Conservation (phyloP, 2,113 vertebrate genomes). For the Rissa tridactyla region DNA sequence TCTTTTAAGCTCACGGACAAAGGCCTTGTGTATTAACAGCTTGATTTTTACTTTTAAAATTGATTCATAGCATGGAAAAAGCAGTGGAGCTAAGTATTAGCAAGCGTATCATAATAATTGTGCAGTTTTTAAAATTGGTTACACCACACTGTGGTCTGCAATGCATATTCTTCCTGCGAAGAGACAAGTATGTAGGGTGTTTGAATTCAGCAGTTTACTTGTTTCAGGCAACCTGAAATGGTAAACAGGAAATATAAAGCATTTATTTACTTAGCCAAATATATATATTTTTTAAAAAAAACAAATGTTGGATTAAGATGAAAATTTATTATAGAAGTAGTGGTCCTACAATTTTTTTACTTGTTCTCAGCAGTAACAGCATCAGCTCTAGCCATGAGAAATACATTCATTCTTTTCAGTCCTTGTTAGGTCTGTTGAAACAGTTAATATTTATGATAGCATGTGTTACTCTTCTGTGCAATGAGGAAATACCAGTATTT, state of each 20-base stretch:
- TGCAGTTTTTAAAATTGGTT: background rate
- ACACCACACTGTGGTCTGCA: background rate
- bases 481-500: background rate
- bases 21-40: background rate
- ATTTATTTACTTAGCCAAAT: background rate
- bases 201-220: background rate
- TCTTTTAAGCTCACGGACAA: background rate
- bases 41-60: background rate
- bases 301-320: background rate
- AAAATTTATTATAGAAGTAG: background rate
- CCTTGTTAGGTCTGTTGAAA: background rate
- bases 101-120: background rate
- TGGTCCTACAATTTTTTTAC: background rate
- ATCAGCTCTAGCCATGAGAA: background rate
- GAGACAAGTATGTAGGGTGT: background rate
- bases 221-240: background rate
- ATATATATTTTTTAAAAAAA: background rate
- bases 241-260: background rate
- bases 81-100: background rate
- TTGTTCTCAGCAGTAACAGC: background rate
- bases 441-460: background rate
- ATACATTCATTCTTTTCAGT: background rate
- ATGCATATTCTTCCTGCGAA: background rate
- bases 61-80: background rate
- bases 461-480: background rate